These are phyloP conservation scores for Penelope pileata DNA, from an alignment of 2,113 vertebrate species.

Conservation along the genomic window DNA sequence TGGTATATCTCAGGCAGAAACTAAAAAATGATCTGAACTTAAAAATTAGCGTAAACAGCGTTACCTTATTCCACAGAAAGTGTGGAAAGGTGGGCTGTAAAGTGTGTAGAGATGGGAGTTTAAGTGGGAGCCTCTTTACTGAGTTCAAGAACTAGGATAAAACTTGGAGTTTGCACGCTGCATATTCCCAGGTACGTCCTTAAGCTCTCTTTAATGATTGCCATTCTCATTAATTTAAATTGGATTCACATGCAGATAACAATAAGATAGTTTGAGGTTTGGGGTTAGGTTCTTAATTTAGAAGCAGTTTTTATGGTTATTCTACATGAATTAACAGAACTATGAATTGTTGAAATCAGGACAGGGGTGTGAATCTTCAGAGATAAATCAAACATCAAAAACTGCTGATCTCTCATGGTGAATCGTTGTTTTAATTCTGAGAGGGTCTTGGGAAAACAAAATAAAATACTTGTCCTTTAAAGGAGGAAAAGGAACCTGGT, in stretches of 20 bases:
- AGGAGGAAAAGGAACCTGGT: not conserved
- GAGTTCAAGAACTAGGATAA: not conserved
- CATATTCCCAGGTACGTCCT: not conserved
- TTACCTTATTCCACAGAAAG: not conserved
- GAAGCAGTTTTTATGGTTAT: not conserved
- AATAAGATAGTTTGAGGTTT: not conserved
- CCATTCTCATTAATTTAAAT: not conserved
- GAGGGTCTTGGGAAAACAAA: not conserved
- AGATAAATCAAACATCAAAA: not conserved
- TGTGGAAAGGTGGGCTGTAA: not conserved
- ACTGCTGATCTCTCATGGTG: not conserved
- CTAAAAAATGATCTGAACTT: not conserved
- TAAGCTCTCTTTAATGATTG: not conserved
- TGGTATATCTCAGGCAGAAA: not conserved
- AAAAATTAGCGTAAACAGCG: no score
- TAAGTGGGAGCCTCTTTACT: not conserved
- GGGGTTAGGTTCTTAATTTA: conserved; percentile 30
- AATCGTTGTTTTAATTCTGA: not conserved
- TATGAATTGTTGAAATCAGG: not conserved
- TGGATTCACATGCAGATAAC: not conserved
- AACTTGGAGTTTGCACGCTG: not conserved
- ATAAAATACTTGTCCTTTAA: not conserved
- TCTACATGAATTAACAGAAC: not conserved
- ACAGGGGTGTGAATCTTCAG: not conserved
- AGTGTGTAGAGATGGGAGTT: not conserved